A percentile compares a stretch with the other conserved stretches of the same genome.
These are phyloP conservation scores for Apamea epomidion DNA, from an alignment of 2,888 invertebrate species.

Conservation along the genomic window DNA sequence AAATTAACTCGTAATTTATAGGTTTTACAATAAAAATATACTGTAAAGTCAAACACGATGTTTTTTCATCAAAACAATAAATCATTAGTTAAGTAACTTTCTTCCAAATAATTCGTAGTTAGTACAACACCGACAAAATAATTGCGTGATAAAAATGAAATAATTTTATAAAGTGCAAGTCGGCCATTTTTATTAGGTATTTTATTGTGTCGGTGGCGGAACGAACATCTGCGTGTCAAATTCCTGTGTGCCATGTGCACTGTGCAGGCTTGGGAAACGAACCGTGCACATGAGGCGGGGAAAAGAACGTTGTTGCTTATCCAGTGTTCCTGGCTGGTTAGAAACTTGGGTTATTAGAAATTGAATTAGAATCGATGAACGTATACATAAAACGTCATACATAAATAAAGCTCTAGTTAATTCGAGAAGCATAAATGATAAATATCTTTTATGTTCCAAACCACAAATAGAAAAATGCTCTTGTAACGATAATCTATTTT, in stretches of 20 bases:
- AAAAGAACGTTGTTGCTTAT: conserved; percentile 76
- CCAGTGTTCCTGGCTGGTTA: conserved; percentile 59
- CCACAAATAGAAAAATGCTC: neutral
- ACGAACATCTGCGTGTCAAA: conserved; percentile 90
- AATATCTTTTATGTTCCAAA: neutral
- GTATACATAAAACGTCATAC: neutral
- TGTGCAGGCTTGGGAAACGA: conserved; percentile 89
- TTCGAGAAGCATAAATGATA: neutral
- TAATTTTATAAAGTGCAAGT: conserved; percentile 70
- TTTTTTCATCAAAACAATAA: conserved; percentile 6
- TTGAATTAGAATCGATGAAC: conserved; percentile 5
- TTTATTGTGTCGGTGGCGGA: conserved; percentile 84
- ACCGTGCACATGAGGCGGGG: conserved; percentile 81
- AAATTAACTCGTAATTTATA: conserved; percentile 3
- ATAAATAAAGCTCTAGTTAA: neutral
- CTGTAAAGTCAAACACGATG: neutral
- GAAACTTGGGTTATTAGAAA: conserved; percentile 14
- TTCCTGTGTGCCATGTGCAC: conserved; percentile 89
- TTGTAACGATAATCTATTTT: neutral
- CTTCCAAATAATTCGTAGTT: conserved; percentile 12
- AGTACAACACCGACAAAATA: conserved; percentile 3
- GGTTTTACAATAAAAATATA: neutral
- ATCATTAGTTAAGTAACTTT: neutral
- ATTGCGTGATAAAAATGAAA: conserved; percentile 40
- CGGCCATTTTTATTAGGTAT: conserved; percentile 85